Evolutionary conservation across 2,888 invertebrate species (phyloP), one percentile per base, ranked within the genome.

Genomic region (Schizaphis graminum): DNA sequence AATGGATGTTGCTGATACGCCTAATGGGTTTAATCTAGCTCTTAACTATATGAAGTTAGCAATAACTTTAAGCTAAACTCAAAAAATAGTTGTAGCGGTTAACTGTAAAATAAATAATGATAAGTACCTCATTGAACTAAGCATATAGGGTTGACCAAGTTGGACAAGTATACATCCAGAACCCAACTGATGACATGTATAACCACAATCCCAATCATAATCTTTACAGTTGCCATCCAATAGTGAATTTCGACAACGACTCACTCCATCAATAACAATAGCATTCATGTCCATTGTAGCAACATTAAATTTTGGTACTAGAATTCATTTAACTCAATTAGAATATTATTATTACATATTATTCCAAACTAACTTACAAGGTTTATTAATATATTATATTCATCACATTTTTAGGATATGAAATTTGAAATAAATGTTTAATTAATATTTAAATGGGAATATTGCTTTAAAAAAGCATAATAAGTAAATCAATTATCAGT

Each of bases 131-230:
- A 99, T 97, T 56, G 98, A 98, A 94, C 97, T 97, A 95, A 99
- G 97, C 95, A 99, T 97, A 96, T 99, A 99, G 5, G 99, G 99
- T 96, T 99, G 99, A 95, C 98, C 98, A 95, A 99, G 97, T 96
- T 99, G 99, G 95, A 99, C 98, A 95, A 99, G 97, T 95, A 99
- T 99, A 95, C 98, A 97, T 94, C 99, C 99, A 95, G 98, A 98
- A 95, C 99, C 98, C 95, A 99, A 96, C 96, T 99, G 99, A 96
- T 99, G 99, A 96, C 99, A 99, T 10, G 99, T 99, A 96, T 99
- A 99, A 95, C 99, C 99, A 93, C 98, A 98, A 96, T 99, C 99
- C 99, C 99, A 99, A 96, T 99, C 99, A 96, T 99, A 99, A 96
- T 98, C 98, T 95, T 97, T 97, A 93, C 97, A 98, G 96, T 99